These are phyloP conservation scores for Heliothis subflexa DNA, from an alignment of 1,140 invertebrate species.

Conservation along the genomic window DNA sequence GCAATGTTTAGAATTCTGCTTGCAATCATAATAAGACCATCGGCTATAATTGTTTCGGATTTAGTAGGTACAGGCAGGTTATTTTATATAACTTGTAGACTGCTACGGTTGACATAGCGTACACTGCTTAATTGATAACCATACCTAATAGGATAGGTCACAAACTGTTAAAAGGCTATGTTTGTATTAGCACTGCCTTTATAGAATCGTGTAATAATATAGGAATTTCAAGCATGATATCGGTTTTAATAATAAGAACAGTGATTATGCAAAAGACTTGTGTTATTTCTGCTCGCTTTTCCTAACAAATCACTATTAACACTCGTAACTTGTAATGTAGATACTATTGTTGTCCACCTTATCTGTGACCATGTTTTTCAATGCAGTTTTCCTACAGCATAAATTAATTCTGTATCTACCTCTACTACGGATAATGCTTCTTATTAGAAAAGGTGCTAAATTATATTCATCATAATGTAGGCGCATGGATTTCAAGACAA, in stretches of 20 bases:
- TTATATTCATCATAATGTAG: too few species aligned
- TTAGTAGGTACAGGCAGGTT: too few species aligned
- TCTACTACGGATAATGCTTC: not conserved
- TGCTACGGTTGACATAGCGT: too few species aligned
- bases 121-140: not conserved
- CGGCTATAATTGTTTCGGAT: too few species aligned
- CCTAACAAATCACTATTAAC: slow-evolving; percentile 22
- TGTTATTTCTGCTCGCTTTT: slow-evolving; percentile 19
- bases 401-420: not conserved
- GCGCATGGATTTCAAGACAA: too few species aligned
- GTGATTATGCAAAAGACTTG: slow-evolving; percentile 11
- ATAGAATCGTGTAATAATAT: not conserved
- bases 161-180: not conserved
- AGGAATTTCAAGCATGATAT: slow-evolving; percentile 10
- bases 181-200: not conserved
- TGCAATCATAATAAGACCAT: too few species aligned
- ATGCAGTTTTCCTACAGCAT: not conserved
- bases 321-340: not conserved
- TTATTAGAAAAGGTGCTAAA: too few species aligned
- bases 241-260: slow-evolving; percentile 7
- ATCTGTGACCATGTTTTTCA: not conserved
- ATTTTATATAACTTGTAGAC: too few species aligned
- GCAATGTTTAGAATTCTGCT: too few species aligned
- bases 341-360: slow-evolving; percentile 2
- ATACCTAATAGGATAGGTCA: not conserved